Evolutionary conservation across 2,797 vertebrate genomes (phyloP).

Genomic region (Chaetodon trifasciatus): DNA sequence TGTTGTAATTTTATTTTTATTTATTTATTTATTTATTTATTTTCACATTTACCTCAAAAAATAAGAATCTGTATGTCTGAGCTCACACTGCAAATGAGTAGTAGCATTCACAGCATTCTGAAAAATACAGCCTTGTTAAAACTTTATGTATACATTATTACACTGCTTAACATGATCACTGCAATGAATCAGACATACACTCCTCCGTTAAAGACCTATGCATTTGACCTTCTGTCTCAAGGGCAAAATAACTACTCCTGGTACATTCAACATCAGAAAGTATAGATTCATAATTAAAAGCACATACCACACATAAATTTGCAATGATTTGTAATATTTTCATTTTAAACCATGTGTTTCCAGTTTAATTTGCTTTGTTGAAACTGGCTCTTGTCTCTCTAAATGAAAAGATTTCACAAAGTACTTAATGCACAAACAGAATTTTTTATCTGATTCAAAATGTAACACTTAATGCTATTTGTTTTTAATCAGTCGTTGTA

Average conservation of each 20-base stretch:
- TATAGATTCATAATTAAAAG: not conserved
- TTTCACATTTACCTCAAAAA: too few relatives aligned
- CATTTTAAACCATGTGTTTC: not conserved
- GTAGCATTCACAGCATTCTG: not conserved
- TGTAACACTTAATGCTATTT: not conserved
- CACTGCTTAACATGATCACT: not conserved
- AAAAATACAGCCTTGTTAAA: not conserved
- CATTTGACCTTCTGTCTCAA: not conserved
- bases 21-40: too few relatives aligned
- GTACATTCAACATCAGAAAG: not conserved
- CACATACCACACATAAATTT: not conserved
- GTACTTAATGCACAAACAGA: not conserved
- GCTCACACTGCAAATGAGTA: not conserved
- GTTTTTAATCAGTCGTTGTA: not conserved
- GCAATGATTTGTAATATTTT: not conserved
- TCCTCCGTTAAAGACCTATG: too few relatives aligned
- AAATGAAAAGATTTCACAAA: not conserved
- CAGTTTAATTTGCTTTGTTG: not conserved
- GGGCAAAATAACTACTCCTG: not conserved
- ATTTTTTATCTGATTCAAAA: conserved; percentile 3
- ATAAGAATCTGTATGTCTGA: too few relatives aligned
- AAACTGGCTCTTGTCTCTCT: not conserved
- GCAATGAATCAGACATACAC: not conserved
- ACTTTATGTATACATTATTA: not conserved
- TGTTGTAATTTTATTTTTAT: too few relatives aligned